These are phyloP conservation scores for Heloderma charlesbogerti DNA, from an alignment of 2,113 vertebrate genomes.

Conservation along the genomic window DNA sequence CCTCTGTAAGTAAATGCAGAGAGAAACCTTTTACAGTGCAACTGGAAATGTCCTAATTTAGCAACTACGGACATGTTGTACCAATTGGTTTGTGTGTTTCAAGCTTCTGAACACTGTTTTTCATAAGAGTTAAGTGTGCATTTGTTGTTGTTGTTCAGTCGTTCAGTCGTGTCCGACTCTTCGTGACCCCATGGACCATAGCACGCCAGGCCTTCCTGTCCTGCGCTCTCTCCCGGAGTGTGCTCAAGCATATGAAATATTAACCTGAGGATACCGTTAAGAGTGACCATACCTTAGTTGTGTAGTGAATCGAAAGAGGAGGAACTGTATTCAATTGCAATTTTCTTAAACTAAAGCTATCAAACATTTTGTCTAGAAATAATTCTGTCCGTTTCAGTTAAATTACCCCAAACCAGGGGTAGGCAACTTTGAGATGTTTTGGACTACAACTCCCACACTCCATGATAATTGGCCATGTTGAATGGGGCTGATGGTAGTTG, in stretches of 20 bases:
- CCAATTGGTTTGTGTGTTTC: neutral
- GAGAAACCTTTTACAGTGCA: neutral
- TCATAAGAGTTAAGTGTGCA: neutral
- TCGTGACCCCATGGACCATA: too few relatives aligned
- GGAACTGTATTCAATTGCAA: neutral
- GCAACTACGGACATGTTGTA: neutral
- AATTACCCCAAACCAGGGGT: neutral
- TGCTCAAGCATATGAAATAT: neutral
- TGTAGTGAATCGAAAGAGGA: neutral
- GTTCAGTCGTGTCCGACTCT: too few relatives aligned
- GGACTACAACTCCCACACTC: too few relatives aligned
- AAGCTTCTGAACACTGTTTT: neutral
- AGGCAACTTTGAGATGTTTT: too few relatives aligned
- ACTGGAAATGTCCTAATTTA: neutral
- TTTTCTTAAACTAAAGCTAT: neutral
- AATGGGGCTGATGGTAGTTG: too few relatives aligned
- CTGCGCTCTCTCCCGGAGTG: too few relatives aligned
- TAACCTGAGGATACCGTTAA: neutral
- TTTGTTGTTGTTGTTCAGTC: too few relatives aligned
- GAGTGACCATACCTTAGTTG: neutral
- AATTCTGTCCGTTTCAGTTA: neutral
- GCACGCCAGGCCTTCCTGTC: too few relatives aligned
- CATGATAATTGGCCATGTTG: too few relatives aligned
- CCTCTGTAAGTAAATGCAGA: neutral
- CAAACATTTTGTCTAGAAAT: neutral